A percentile compares a stretch with the other conserved stretches of the same genome.
phyloP scores from a whole-genome alignment of 2,113 vertebrate genomes.

The Malaclemys terrapin region DNA sequence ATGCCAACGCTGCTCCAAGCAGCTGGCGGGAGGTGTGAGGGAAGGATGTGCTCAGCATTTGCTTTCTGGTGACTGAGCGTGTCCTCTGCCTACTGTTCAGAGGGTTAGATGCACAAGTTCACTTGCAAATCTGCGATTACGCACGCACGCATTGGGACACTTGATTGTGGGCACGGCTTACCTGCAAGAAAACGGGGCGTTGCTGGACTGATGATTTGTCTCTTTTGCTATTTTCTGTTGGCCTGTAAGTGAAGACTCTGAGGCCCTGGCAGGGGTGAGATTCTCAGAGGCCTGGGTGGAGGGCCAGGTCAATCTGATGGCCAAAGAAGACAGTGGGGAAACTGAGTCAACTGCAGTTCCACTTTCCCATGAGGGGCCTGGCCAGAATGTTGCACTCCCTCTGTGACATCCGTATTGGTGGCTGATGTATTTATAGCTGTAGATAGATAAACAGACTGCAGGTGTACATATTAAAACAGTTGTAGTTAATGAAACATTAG shows the following conservation, averaged over 20 bases:
- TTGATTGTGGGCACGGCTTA: fast-evolving
- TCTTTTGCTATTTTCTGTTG: background rate
- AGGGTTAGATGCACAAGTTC: background rate
- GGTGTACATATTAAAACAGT: background rate
- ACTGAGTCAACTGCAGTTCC: background rate
- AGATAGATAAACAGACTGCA: fast-evolving
- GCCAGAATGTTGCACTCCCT: background rate
- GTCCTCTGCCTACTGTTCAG: conserved; percentile 36
- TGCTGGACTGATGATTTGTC: background rate
- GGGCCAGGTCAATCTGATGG: background rate
- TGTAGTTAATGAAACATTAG: background rate
- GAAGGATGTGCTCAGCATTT: conserved; percentile 81
- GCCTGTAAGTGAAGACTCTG: background rate
- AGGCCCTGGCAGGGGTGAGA: background rate
- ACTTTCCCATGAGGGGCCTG: background rate
- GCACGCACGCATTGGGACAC: fast-evolving
- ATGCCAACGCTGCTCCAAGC: conserved; percentile 61
- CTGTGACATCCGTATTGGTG: background rate
- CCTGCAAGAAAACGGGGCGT: background rate
- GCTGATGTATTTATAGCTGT: background rate
- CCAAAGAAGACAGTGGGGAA: background rate
- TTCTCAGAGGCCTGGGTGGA: background rate
- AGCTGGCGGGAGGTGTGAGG: conserved; percentile 75
- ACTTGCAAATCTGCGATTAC: fast-evolving
- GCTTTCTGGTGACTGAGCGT: conserved; percentile 60